A percentile compares a stretch with the other conserved stretches of the same genome.
Evolutionary conservation across 1,140 invertebrate species (phyloP).

Genomic region (Euura lappo): DNA sequence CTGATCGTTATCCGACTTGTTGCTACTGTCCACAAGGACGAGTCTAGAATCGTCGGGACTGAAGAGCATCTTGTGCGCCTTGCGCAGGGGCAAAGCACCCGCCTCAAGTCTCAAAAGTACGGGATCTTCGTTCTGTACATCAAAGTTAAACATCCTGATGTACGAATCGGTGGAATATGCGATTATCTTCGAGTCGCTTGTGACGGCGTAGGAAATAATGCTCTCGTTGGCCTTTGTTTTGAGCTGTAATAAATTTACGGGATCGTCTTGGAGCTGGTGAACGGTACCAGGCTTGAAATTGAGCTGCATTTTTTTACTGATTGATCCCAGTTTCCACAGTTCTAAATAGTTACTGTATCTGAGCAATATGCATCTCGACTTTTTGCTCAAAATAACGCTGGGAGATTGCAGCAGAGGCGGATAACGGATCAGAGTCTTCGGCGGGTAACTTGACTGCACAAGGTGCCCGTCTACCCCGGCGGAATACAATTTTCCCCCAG

Average conservation of each 20-base stretch:
- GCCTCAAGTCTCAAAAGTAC: conserved; percentile 40
- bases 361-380: conserved; percentile 70
- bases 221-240: conserved; percentile 66
- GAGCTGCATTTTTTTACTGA: conserved; percentile 34
- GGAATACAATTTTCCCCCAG: conserved; percentile 74
- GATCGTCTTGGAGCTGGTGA: conserved; percentile 59
- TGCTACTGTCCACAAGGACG: conserved; percentile 36
- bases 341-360: conserved; percentile 72
- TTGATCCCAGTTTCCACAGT: conserved; percentile 67
- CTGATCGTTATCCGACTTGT: conserved; percentile 18
- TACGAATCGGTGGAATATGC: conserved; percentile 74
- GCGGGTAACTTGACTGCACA: conserved; percentile 67
- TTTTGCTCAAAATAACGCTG: conserved; percentile 65
- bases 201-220: conserved; percentile 73
- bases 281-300: conserved; percentile 38
- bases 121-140: conserved; percentile 54
- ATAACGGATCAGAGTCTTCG: conserved; percentile 72
- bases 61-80: conserved; percentile 52
- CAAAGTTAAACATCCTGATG: conserved; percentile 72
- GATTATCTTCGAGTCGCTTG: conserved; percentile 71
- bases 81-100: conserved; percentile 36
- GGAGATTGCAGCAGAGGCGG: conserved; percentile 72
- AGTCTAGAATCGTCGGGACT: conserved; percentile 53
- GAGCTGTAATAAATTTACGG: conserved; percentile 71
- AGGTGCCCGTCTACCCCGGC: conserved; percentile 81